Percentiles rank a stretch among this genome's conserved stretches.
These are phyloP conservation scores for Orthosia cruda DNA, from an alignment of 2,888 invertebrate species.

Conservation along the genomic window DNA sequence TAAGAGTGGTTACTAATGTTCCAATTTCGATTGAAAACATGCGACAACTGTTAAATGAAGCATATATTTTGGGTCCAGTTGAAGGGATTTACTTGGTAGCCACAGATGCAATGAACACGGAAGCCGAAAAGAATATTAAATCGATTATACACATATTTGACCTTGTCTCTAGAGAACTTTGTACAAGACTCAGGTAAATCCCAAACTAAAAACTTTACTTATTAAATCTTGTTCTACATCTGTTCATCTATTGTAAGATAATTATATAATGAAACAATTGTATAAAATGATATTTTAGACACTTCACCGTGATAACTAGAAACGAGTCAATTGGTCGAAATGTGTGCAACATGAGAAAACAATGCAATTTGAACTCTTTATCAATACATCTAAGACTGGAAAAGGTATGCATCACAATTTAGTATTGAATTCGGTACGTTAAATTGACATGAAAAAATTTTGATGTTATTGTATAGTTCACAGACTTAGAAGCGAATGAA, in stretches of 20 bases:
- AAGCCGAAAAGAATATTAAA: not conserved
- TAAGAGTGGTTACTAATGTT: not conserved
- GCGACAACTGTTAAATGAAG: not conserved
- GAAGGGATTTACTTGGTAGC: conserved; percentile 8
- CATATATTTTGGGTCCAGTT: not conserved
- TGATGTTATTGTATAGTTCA: not conserved
- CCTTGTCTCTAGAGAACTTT: conserved; percentile 7
- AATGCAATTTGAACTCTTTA: conserved; percentile 13
- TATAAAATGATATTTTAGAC: not conserved
- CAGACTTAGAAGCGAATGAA: not conserved
- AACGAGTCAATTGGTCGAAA: conserved; percentile 7
- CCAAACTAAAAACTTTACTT: no score
- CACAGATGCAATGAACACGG: not conserved
- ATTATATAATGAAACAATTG: no score
- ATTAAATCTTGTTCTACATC: no score
- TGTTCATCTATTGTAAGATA: no score
- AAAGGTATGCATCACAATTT: not conserved
- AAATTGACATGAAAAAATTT: not conserved
- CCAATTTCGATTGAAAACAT: conserved; percentile 1
- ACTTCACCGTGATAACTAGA: not conserved
- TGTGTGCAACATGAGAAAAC: conserved; percentile 15
- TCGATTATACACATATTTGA: not conserved
- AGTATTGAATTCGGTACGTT: not conserved
- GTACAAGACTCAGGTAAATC: conserved; percentile 2
- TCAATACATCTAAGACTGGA: conserved; percentile 6